A percentile compares a stretch with the other conserved stretches of the same genome.
Conservation (phyloP, 2,888 invertebrate species). For the Tipula helvola region DNA sequence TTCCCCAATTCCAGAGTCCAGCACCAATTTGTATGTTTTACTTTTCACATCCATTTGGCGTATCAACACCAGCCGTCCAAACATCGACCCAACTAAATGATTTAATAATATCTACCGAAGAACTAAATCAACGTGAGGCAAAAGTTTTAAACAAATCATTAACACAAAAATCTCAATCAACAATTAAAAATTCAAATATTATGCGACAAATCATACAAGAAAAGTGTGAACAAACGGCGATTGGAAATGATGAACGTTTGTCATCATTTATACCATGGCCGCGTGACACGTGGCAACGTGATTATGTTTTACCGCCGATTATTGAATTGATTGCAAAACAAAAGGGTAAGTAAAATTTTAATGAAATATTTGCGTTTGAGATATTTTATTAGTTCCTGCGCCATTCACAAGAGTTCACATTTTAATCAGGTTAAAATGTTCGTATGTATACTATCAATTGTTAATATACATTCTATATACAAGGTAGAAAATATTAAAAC, state of each 20-base stretch:
- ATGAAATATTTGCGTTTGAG: no score
- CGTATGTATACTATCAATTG: no score
- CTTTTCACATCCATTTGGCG: slow-evolving; percentile 44
- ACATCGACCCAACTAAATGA: slow-evolving; percentile 7
- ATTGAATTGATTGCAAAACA: slow-evolving; percentile 17
- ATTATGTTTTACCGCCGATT: slow-evolving; percentile 19
- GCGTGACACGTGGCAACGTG: slow-evolving; percentile 18
- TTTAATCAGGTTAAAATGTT: no score
- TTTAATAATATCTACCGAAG: not conserved
- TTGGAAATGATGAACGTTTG: slow-evolving; percentile 11
- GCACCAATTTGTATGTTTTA: slow-evolving; percentile 43
- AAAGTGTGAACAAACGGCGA: not conserved
- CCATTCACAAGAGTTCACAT: no score
- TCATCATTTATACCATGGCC: slow-evolving; percentile 17
- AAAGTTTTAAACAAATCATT: slow-evolving; percentile 5
- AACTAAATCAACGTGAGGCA: not conserved
- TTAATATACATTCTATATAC: no score
- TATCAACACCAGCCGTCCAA: slow-evolving; percentile 39
- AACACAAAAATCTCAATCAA: slow-evolving; percentile 9
- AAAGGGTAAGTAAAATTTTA: slow-evolving; percentile 15
- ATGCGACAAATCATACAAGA: slow-evolving; percentile 9
- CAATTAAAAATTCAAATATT: not conserved
- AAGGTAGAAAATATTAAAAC: not conserved
- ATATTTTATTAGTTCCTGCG: no score
- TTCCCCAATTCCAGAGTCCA: slow-evolving; percentile 17